Percentiles rank a stretch among this genome's conserved stretches.
phyloP scores from a whole-genome alignment of 2,113 vertebrate genomes.

The Trogon melanurus region DNA sequence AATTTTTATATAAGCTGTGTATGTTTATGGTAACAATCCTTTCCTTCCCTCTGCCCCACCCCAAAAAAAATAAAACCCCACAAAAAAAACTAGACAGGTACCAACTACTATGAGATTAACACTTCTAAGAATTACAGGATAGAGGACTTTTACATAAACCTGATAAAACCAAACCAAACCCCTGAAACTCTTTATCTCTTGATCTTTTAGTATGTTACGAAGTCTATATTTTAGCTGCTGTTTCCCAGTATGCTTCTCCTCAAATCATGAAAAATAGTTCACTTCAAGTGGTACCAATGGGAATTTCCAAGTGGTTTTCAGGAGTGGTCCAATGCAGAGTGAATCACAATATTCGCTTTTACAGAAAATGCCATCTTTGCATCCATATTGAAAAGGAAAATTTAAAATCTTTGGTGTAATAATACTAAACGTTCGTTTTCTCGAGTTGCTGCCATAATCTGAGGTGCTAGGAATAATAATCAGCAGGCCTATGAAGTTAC shows the following conservation, averaged over 20 bases:
- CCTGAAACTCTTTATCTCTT: background rate
- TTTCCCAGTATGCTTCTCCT: background rate
- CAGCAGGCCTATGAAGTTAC: background rate
- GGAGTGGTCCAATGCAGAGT: background rate
- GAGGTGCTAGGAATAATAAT: background rate
- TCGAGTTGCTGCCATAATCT: background rate
- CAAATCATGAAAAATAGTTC: background rate
- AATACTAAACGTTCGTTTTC: background rate
- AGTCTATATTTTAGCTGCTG: background rate
- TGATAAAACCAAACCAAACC: background rate
- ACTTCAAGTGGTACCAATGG: background rate
- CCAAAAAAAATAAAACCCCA: background rate
- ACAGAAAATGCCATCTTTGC: background rate
- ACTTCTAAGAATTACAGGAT: background rate
- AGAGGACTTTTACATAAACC: background rate
- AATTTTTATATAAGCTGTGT: background rate
- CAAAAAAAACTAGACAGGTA: rapidly evolving
- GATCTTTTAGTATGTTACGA: background rate
- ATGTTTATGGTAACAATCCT: background rate
- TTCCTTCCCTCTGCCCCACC: rapidly evolving
- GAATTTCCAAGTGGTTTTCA: background rate
- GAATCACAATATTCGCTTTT: background rate
- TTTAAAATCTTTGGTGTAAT: background rate
- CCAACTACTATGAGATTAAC: background rate
- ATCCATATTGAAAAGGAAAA: background rate